phyloP scores from a whole-genome alignment of 1,140 invertebrate species.

The Chelonus insularis region DNA sequence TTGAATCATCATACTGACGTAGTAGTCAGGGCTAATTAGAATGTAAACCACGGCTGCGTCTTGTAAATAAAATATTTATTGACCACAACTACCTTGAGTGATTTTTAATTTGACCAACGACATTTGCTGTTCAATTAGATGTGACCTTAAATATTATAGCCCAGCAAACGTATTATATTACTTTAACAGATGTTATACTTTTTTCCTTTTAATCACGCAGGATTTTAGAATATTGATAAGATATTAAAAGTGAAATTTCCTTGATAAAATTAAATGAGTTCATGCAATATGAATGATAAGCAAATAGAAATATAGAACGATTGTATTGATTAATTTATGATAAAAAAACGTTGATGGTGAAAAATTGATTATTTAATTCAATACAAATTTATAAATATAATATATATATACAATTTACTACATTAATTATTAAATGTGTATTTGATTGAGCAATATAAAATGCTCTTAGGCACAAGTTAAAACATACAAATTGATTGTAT shows the following conservation, averaged over 20 bases:
- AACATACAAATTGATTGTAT: too few species aligned
- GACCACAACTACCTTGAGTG: constrained; percentile 4
- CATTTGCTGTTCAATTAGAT: background rate
- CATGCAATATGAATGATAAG: too few species aligned
- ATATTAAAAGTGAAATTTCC: background rate
- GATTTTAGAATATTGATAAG: background rate
- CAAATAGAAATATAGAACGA: too few species aligned
- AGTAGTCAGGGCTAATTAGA: constrained; percentile 13
- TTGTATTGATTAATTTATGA: too few species aligned
- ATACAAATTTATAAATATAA: too few species aligned
- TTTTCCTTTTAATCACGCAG: background rate
- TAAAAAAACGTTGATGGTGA: too few species aligned
- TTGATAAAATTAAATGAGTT: too few species aligned
- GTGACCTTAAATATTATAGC: background rate
- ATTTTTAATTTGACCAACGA: background rate
- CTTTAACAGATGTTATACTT: constrained; percentile 1
- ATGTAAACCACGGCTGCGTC: constrained; percentile 20
- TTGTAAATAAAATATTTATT: constrained; percentile 54
- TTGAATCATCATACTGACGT: background rate
- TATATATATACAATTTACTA: too few species aligned
- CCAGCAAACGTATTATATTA: background rate
- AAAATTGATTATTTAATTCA: too few species aligned
- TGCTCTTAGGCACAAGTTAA: too few species aligned
- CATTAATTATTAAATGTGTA: too few species aligned
- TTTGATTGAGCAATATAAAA: too few species aligned